A percentile compares a stretch with the other conserved stretches of the same genome.
Conservation (phyloP, 2,113 vertebrate genomes). For the Argyrosomus japonicus region DNA sequence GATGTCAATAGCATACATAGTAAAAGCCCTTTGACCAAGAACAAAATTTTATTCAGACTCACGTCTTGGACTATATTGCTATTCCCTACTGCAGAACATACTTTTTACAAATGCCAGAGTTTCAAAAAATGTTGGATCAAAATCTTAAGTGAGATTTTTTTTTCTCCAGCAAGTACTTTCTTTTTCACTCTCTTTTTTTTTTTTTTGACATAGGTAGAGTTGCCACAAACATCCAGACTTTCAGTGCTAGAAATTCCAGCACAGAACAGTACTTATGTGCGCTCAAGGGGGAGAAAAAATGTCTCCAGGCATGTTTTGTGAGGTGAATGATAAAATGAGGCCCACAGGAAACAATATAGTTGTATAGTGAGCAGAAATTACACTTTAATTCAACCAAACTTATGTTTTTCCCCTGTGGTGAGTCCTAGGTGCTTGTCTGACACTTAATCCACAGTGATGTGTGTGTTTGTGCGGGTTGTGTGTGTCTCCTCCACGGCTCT, state of each 20-base stretch:
- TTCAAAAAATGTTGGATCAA: slow-evolving; percentile 45
- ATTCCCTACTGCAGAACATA: slow-evolving; percentile 20
- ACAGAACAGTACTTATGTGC: slow-evolving; percentile 18
- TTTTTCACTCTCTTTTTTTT: not conserved
- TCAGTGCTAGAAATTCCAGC: slow-evolving; percentile 28
- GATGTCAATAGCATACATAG: slow-evolving; percentile 10
- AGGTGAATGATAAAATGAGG: slow-evolving; percentile 69
- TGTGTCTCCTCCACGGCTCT: slow-evolving; percentile 16
- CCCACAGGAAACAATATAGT: slow-evolving; percentile 47
- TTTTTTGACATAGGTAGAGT: slow-evolving; percentile 53
- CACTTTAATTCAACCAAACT: slow-evolving; percentile 26
- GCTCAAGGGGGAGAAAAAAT: slow-evolving; percentile 50
- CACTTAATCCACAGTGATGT: slow-evolving; percentile 43
- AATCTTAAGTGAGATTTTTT: slow-evolving; percentile 44
- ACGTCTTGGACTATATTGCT: not conserved
- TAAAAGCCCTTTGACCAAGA: slow-evolving; percentile 27
- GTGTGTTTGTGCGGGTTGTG: slow-evolving; percentile 28
- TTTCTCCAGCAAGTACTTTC: not conserved
- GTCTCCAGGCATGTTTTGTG: slow-evolving; percentile 62
- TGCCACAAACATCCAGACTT: slow-evolving; percentile 48
- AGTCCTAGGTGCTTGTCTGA: slow-evolving; percentile 10
- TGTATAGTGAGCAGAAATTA: slow-evolving; percentile 52
- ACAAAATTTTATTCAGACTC: slow-evolving; percentile 19
- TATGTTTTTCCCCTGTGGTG: slow-evolving; percentile 36
- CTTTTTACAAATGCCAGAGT: slow-evolving; percentile 27